These are phyloP conservation scores for human (Homo sapiens) DNA, from an alignment of 2,113 vertebrate species.

Conservation along the genomic window DNA sequence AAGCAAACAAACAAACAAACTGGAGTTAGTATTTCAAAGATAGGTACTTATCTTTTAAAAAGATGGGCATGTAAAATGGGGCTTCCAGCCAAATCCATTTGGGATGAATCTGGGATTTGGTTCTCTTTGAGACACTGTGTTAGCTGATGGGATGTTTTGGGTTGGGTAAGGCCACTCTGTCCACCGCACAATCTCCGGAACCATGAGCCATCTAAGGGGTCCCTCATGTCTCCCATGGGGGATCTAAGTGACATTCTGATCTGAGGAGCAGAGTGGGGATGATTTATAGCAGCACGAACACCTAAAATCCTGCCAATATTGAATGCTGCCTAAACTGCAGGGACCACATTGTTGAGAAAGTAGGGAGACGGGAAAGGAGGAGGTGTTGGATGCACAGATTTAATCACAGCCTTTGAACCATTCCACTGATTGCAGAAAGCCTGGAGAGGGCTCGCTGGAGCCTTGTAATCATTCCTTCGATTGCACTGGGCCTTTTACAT, in stretches of 20 bases:
- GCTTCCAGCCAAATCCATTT: not conserved
- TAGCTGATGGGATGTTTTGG: rapidly evolving
- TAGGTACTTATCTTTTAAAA: not conserved
- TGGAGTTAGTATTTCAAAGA: not conserved
- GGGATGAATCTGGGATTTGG: no score
- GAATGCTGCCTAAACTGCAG: not conserved
- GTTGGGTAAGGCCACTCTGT: no score
- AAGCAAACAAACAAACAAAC: not conserved
- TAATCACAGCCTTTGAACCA: not conserved
- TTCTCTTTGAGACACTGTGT: not conserved
- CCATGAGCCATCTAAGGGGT: not conserved
- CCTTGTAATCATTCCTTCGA: not conserved
- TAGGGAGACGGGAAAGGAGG: no score
- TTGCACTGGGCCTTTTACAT: not conserved
- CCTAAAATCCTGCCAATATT: not conserved
- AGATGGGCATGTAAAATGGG: not conserved
- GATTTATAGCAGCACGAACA: not conserved
- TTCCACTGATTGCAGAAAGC: not conserved
- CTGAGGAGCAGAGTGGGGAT: not conserved
- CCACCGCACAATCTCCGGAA: no score
- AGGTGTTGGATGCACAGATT: not conserved
- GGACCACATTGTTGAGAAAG: not conserved
- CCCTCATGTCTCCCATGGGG: not conserved
- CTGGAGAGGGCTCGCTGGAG: not conserved
- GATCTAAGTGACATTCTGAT: not conserved